Conservation (phyloP, 2,797 vertebrate species). For the Hemibagrus guttatus region DNA sequence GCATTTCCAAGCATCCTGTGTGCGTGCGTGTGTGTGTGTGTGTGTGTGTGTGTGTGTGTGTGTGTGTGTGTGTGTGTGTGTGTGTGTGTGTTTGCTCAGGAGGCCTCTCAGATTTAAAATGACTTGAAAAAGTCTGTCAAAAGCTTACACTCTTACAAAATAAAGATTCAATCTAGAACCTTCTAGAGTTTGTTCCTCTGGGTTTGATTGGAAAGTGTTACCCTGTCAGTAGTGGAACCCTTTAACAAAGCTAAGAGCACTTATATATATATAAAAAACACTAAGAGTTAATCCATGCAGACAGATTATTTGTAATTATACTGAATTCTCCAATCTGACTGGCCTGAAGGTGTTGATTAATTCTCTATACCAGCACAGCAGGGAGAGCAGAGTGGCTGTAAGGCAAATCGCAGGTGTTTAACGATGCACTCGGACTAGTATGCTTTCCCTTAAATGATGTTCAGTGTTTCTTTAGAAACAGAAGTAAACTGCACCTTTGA, state of each 20-base stretch:
- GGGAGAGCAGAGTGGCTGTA: background rate
- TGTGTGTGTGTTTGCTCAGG: slow-evolving; percentile 6
- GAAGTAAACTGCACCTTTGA: background rate
- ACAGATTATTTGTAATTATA: background rate
- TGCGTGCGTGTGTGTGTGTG: slow-evolving; percentile 34
- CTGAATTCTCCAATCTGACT: background rate
- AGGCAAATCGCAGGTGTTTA: background rate
- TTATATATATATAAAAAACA: background rate
- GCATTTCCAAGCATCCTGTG: slow-evolving; percentile 52
- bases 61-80: slow-evolving; percentile 42
- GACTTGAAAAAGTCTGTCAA: slow-evolving; percentile 40
- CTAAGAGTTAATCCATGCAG: background rate
- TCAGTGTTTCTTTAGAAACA: too few species aligned
- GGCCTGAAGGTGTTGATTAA: background rate
- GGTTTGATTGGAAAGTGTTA: background rate
- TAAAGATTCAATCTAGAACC: background rate
- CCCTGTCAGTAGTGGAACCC: background rate
- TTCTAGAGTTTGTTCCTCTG: background rate
- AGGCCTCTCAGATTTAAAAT: slow-evolving; percentile 47
- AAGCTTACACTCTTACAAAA: background rate
- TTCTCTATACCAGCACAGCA: background rate
- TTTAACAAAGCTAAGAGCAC: background rate
- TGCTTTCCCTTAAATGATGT: background rate
- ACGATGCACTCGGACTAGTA: background rate
- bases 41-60: slow-evolving; percentile 38